phyloP scores from a whole-genome alignment of 2,888 invertebrate species.

The Malthinus flaveolus region DNA sequence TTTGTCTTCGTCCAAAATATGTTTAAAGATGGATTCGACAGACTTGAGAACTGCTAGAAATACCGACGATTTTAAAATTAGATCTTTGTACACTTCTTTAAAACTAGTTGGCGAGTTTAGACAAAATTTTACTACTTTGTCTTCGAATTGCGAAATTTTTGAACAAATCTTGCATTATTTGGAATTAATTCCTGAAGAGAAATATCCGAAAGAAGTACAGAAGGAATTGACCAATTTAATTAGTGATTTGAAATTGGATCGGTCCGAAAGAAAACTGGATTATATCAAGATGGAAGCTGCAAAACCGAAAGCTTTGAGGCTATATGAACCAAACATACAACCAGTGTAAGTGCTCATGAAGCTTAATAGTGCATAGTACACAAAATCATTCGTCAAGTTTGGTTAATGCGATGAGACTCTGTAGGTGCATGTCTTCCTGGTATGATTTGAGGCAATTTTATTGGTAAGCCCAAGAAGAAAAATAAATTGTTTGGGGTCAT shows the following conservation, averaged over 20 bases:
- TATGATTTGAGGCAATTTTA: no score
- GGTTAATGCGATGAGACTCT: no score
- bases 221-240: conserved; percentile 54
- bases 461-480: no score
- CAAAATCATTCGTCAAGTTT: no score
- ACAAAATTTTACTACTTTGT: conserved; percentile 53
- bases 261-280: conserved; percentile 61
- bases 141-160: conserved; percentile 55
- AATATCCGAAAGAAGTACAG: conserved; percentile 65
- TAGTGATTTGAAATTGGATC: conserved; percentile 56
- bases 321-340: conserved; percentile 86
- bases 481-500: no score
- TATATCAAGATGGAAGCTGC: conserved; percentile 65
- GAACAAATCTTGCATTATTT: conserved; percentile 61
- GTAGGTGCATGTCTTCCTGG: no score
- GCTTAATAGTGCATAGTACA: no score
- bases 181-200: conserved; percentile 59
- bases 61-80: conserved; percentile 67
- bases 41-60: conserved; percentile 62
- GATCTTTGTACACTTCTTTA: conserved; percentile 60
- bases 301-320: conserved; percentile 77
- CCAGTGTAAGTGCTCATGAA: conserved; percentile 68
- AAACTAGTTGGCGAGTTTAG: conserved; percentile 64
- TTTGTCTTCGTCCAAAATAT: conserved; percentile 48
- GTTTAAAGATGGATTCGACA: conserved; percentile 57